phyloP scores from a whole-genome alignment of 2,888 invertebrate genomes.

The Pristionchus arcanus region DNA sequence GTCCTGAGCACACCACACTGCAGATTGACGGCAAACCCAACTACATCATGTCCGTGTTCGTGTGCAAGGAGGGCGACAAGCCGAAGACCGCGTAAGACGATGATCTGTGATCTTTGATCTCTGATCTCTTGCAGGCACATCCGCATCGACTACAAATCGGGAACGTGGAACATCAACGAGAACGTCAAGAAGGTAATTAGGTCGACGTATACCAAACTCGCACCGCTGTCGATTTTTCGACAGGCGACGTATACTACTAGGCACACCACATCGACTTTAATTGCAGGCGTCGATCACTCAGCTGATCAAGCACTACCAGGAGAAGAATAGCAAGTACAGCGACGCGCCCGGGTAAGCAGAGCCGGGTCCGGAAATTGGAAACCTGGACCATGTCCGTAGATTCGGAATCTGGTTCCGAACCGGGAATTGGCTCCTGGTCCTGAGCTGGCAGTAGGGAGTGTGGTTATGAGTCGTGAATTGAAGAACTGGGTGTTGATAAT shows the following conservation, averaged over 20 bases:
- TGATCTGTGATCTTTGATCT: constrained; percentile 39
- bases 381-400: no score
- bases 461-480: no score
- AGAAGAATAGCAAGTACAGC: neutral
- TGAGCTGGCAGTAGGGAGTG: no score
- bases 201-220: neutral
- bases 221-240: neutral
- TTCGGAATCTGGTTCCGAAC: no score
- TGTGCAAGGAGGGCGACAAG: constrained; percentile 36
- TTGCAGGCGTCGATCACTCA: constrained; percentile 17
- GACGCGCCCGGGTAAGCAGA: constrained; percentile 16
- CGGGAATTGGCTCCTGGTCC: no score
- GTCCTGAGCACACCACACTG: neutral
- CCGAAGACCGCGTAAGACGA: neutral
- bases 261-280: neutral
- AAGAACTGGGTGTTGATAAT: no score
- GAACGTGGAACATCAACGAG: constrained; percentile 42
- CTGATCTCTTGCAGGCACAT: constrained; percentile 28
- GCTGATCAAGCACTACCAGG: constrained; percentile 40
- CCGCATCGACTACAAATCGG: constrained; percentile 34
- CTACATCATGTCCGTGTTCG: constrained; percentile 36
- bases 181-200: constrained; percentile 2
- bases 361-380: neutral
- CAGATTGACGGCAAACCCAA: constrained; percentile 37
- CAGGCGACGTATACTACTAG: no score